These are phyloP conservation scores for Terrapene triunguis DNA, from an alignment of 2,113 vertebrate genomes.

Conservation along the genomic window DNA sequence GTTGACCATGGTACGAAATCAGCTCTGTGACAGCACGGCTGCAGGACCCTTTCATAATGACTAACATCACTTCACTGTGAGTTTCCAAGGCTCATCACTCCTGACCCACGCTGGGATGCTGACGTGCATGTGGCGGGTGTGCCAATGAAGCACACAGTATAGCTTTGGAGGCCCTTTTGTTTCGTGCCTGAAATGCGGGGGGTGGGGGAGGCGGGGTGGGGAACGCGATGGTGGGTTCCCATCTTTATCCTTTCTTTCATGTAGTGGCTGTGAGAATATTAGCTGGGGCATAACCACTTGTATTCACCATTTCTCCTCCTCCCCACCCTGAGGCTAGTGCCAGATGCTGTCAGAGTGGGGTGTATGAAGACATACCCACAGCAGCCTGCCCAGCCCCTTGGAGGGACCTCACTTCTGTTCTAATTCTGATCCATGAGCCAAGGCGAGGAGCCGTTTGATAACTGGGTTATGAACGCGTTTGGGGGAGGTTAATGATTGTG, in stretches of 20 bases:
- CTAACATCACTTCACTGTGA: not conserved
- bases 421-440: too few species aligned
- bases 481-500: not conserved
- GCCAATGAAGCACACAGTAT: not conserved
- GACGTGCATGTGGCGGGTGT: not conserved
- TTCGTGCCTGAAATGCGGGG: not conserved
- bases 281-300: not conserved
- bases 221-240: not conserved
- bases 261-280: not conserved
- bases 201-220: rapidly evolving
- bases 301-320: not conserved
- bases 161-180: too few species aligned
- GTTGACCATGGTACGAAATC: not conserved
- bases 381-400: not conserved
- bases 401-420: rapidly evolving
- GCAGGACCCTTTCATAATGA: not conserved
- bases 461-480: not conserved
- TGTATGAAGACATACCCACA: not conserved
- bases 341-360: not conserved
- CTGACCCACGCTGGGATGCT: not conserved
- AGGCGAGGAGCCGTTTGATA: not conserved
- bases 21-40: not conserved
- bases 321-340: not conserved
- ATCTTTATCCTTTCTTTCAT: too few species aligned
- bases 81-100: not conserved